Base-by-base conservation (phyloP, 2,888 invertebrate species). In the Brassicogethes aeneus region DNA sequence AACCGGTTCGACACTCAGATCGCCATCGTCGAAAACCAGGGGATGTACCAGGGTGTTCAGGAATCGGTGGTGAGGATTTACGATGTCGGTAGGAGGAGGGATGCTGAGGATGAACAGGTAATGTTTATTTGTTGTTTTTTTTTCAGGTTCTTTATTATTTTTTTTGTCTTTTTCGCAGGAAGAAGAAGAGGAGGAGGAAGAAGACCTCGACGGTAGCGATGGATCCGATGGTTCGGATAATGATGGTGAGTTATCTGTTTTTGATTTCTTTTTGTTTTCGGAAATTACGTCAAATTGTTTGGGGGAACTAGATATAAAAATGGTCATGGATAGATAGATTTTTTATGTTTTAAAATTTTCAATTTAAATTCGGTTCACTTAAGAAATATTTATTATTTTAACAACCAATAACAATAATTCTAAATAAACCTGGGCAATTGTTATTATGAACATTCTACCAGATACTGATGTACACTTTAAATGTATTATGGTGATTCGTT, bases 31-130 rank as follows among this genome's bases (percentile, higher is more conserved):
- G 96, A 96, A 72, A 90, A 90, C 68, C 79, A 85, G 61, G 85
- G 86, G 0, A 79, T 83, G 52, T 89, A 84, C 61, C 85, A 88
- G 43, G 79, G 85, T 46, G 79, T 86, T 47, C 88, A 90, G 61
- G 94, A 94, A 69, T 90, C 91, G 2, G 82, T 86, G 49, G 90
- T 95, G 42, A 80, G 91, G 54, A 69, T 96, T 10, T 96, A 95
- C 66, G 93, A 96, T 61, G 88, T 96, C 14, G 96, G 96, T 1
- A 73, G 92, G 47, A 76, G 81, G 59, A 74, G 90, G 55, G 87
- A 86, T 60, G 86, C 87, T 59, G 92, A 93, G 51, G 93, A 94
- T 55, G 91, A 92, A 65, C 85, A 83, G 70, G 87, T 56, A n/a
- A n/a, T n/a, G n/a, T 50, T 31, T 39, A 82, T 45, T 43, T 15